phyloP scores from a whole-genome alignment of 2,888 invertebrate genomes.

The Pandemis cinnamomeana region DNA sequence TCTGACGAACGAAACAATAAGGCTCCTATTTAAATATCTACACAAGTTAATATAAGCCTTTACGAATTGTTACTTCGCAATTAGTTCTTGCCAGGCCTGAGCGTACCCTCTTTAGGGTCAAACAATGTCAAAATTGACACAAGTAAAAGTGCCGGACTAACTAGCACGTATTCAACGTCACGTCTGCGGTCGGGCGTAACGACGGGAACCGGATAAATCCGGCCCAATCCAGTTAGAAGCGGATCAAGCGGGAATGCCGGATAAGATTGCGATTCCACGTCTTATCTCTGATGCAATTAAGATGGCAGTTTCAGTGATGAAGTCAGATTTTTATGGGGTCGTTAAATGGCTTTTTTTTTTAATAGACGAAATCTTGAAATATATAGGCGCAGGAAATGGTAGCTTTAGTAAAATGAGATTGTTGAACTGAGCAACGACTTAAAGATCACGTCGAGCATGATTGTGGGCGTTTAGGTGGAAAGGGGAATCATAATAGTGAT shows the following conservation, averaged over 20 bases:
- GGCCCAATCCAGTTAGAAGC: constrained; percentile 35
- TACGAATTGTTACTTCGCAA: background rate
- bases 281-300: constrained; percentile 39
- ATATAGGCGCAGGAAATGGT: background rate
- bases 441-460: no score
- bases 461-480: no score
- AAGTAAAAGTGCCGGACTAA: constrained; percentile 16
- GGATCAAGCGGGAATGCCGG: constrained; percentile 31
- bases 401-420: no score
- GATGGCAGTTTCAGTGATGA: constrained; percentile 32
- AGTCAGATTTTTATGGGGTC: constrained; percentile 19
- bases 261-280: constrained; percentile 33
- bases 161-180: constrained; percentile 36
- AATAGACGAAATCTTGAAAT: background rate
- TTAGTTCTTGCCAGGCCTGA: background rate
- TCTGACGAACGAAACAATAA: background rate
- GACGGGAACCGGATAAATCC: constrained; percentile 30
- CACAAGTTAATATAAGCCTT: background rate
- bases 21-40: background rate
- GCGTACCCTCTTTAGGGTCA: background rate
- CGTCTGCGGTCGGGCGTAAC: constrained; percentile 31
- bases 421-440: no score
- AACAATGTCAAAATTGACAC: constrained; percentile 28
- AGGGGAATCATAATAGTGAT: no score
- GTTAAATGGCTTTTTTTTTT: background rate